A percentile compares a stretch with the other conserved stretches of the same genome.
phyloP scores from a whole-genome alignment of 2,113 vertebrate species.

The Dinomys branickii region DNA sequence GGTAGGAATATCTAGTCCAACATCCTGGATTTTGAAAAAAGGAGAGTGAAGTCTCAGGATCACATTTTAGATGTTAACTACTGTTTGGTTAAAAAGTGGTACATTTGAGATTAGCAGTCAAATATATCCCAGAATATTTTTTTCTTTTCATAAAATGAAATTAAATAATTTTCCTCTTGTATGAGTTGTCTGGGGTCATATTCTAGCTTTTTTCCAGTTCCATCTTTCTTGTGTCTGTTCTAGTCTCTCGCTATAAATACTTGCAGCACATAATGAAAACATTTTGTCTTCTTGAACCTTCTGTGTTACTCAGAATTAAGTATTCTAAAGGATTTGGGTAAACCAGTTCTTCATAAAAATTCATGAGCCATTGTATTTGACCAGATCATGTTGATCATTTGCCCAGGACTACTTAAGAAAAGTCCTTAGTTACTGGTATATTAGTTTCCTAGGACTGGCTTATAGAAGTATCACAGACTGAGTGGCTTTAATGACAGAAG shows the following conservation, averaged over 20 bases:
- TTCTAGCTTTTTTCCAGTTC: neutral
- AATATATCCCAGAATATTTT: neutral
- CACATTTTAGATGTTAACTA: neutral
- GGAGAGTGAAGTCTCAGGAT: neutral
- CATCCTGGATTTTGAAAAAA: neutral
- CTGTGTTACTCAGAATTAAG: slow-evolving; percentile 35
- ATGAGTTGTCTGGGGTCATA: slow-evolving; percentile 6
- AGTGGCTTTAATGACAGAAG: neutral
- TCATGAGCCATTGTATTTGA: slow-evolving; percentile 42
- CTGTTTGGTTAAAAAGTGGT: neutral
- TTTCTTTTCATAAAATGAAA: slow-evolving; percentile 17
- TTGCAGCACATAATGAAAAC: neutral
- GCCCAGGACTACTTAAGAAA: slow-evolving; percentile 19
- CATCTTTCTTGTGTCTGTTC: neutral
- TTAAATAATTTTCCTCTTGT: neutral
- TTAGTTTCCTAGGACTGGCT: neutral
- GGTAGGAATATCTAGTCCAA: neutral
- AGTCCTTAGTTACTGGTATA: neutral
- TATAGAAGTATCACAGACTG: neutral
- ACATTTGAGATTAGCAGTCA: neutral
- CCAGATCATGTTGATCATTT: neutral
- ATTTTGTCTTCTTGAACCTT: neutral
- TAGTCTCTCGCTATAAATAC: neutral
- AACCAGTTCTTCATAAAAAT: slow-evolving; percentile 34
- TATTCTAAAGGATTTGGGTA: slow-evolving; percentile 24